Evolutionary conservation across 2,888 invertebrate species (phyloP).

Genomic region (Pinctada fucata): DNA sequence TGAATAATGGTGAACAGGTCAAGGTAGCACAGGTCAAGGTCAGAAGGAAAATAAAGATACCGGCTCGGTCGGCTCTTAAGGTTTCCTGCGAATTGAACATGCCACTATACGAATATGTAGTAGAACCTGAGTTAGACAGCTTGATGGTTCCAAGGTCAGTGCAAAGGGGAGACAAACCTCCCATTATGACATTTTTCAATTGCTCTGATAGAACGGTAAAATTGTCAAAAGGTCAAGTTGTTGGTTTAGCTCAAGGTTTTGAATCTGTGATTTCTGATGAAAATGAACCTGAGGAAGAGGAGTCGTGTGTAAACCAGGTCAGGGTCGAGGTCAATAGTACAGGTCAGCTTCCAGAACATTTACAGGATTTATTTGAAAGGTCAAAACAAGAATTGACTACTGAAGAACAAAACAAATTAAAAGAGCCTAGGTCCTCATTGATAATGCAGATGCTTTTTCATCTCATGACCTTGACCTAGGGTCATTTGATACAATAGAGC

Average conservation of each 20-base stretch:
- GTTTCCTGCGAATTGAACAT: not conserved
- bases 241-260: not conserved
- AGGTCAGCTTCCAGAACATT: too few relatives aligned
- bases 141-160: not conserved
- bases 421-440: too few relatives aligned
- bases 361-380: too few relatives aligned
- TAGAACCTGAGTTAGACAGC: not conserved
- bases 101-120: not conserved
- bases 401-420: too few relatives aligned
- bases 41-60: not conserved
- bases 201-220: not conserved
- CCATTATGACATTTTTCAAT: not conserved
- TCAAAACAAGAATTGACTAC: too few relatives aligned
- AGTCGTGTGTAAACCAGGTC: too few relatives aligned
- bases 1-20: not conserved
- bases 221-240: not conserved
- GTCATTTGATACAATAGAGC: too few relatives aligned
- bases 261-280: not conserved
- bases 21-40: not conserved
- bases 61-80: not conserved
- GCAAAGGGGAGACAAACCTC: not conserved
- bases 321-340: too few relatives aligned
- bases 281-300: not conserved
- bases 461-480: too few relatives aligned
- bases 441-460: too few relatives aligned